Conservation (phyloP, 1,140 invertebrate genomes). For the Palaemon carinicauda region DNA sequence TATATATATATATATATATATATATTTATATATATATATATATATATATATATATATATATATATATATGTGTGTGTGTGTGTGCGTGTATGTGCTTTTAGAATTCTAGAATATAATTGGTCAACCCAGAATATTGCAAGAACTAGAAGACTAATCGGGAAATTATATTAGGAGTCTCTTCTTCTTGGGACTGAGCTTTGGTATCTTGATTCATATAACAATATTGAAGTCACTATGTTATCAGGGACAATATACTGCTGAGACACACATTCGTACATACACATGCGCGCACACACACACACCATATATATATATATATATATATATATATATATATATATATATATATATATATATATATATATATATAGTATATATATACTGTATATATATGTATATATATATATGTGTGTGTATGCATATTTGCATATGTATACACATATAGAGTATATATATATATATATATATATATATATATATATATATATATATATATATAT, state of each 20-base stretch:
- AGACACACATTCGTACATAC: too few species aligned
- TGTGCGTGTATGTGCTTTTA: neutral
- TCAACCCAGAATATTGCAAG: too few species aligned
- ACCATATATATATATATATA: too few species aligned
- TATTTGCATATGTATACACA: neutral
- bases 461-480: neutral
- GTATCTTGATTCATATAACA: too few species aligned
- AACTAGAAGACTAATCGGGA: too few species aligned
- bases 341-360: neutral
- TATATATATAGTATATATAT: neutral
- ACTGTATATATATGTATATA: neutral
- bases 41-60: neutral
- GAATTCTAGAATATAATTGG: too few species aligned
- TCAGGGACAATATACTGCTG: too few species aligned
- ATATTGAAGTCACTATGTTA: too few species aligned
- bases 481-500: neutral
- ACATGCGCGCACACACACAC: too few species aligned
- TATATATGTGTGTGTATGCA: neutral
- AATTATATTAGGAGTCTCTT: too few species aligned
- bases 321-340: neutral
- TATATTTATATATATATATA: neutral
- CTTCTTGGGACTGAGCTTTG: too few species aligned
- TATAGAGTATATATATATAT: neutral
- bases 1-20: neutral
- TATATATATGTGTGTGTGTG: neutral